These are phyloP conservation scores for Muricea muricata DNA, from an alignment of 92 coral and sea anemone species.

Conservation along the genomic window DNA sequence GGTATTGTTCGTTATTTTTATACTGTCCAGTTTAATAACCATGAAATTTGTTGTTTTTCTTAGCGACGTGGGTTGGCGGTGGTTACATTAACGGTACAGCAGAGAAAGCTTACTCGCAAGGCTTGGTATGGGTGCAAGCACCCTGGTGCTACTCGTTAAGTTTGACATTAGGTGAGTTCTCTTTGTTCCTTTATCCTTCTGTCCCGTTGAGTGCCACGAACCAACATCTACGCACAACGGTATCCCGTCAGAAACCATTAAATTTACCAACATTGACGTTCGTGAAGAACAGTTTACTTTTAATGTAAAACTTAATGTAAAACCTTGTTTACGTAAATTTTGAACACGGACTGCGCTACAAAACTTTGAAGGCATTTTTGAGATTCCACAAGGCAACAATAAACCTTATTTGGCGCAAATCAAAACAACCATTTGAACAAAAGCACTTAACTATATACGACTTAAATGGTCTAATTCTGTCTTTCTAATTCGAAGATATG, in stretches of 20 bases:
- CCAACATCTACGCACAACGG: background rate
- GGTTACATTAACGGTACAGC: slow-evolving; percentile 93
- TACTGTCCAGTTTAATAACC: background rate
- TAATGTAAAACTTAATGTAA: no score
- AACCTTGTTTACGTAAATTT: no score
- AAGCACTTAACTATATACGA: background rate
- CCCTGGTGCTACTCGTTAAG: slow-evolving; percentile 37
- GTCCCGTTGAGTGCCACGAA: background rate
- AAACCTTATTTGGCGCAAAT: no score
- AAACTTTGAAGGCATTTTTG: no score
- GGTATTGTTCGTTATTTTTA: background rate
- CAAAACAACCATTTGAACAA: no score
- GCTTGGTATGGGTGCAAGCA: slow-evolving; percentile 50
- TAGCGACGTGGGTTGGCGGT: slow-evolving; percentile 97
- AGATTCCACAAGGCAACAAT: background rate
- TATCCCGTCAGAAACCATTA: background rate
- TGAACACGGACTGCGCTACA: background rate
- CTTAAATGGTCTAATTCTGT: background rate
- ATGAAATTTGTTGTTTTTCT: background rate
- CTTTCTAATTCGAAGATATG: no score
- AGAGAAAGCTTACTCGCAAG: slow-evolving; percentile 70
- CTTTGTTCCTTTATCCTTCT: background rate
- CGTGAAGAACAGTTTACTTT: no score
- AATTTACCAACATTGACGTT: no score
- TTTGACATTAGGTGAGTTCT: slow-evolving; percentile 32